These are phyloP conservation scores for Microtus obscurus DNA, from an alignment of 2,797 vertebrate species.

Conservation along the genomic window DNA sequence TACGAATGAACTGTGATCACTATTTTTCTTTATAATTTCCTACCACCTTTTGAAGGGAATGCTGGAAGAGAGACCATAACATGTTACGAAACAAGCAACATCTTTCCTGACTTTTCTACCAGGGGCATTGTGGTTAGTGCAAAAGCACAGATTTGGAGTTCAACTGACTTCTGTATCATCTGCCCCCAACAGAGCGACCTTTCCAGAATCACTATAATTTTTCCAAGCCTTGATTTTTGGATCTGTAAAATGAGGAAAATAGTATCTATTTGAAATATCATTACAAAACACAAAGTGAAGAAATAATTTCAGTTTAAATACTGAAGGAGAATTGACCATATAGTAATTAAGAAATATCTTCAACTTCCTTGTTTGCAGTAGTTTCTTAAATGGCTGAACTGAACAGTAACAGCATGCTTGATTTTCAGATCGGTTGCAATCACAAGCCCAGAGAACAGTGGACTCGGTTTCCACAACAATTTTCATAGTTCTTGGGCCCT, in stretches of 20 bases:
- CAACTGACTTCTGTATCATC: neutral
- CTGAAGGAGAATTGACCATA: neutral
- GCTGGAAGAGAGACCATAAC: neutral
- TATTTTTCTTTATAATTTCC: neutral
- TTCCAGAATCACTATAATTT: neutral
- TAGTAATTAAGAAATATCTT: neutral
- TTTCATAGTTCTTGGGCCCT: neutral
- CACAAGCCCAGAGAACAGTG: neutral
- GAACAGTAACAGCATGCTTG: neutral
- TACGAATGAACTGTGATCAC: constrained; percentile 1
- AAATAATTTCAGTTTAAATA: neutral
- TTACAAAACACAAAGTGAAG: neutral
- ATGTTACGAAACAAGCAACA: neutral
- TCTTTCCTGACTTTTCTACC: neutral
- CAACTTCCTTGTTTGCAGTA: neutral
- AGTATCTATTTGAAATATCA: neutral
- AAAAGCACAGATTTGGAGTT: neutral
- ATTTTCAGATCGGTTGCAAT: neutral
- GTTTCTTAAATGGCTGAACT: neutral
- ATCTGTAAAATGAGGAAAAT: neutral
- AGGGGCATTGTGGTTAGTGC: neutral
- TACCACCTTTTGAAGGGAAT: neutral
- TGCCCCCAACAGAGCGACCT: neutral
- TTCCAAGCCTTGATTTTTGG: neutral
- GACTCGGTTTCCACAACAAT: neutral